Percentiles rank a stretch among this genome's conserved stretches.
Evolutionary conservation across 2,888 invertebrate species (phyloP).

Genomic region (Campaea margaritaria): DNA sequence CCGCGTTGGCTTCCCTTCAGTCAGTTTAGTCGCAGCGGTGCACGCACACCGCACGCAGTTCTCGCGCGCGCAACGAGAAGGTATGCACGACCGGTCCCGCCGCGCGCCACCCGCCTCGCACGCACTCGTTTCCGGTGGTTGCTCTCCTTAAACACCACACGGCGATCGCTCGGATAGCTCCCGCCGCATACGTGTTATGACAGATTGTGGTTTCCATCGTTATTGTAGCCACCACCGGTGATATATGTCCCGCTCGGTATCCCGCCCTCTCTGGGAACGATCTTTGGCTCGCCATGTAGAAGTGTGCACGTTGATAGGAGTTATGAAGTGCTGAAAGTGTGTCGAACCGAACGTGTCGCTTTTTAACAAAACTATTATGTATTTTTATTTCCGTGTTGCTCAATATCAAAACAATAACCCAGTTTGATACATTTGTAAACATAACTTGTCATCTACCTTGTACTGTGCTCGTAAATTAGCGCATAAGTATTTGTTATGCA

Average conservation of each 20-base stretch:
- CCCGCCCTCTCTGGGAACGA: constrained; percentile 33
- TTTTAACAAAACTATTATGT: constrained; percentile 30
- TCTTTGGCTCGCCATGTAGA: constrained; percentile 14
- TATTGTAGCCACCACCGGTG: constrained; percentile 21
- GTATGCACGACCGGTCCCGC: constrained; percentile 65
- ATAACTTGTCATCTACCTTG: constrained; percentile 49
- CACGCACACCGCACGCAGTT: constrained; percentile 86
- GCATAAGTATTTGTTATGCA: constrained; percentile 14
- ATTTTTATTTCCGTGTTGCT: constrained; percentile 48
- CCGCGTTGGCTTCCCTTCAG: constrained; percentile 71
- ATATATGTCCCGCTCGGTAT: constrained; percentile 22
- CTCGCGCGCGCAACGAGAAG: constrained; percentile 84
- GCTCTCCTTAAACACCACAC: constrained; percentile 62
- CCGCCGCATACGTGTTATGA: constrained; percentile 44
- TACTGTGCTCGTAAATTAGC: constrained; percentile 13
- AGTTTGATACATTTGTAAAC: constrained; percentile 54
- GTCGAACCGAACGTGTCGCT: constrained; percentile 57
- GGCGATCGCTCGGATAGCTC: constrained; percentile 36
- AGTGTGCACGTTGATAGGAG: constrained; percentile 29
- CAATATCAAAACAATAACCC: constrained; percentile 54
- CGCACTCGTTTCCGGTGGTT: constrained; percentile 79
- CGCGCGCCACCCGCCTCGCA: constrained; percentile 53
- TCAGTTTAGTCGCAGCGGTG: constrained; percentile 83
- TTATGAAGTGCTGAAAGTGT: constrained; percentile 57
- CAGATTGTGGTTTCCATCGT: constrained; percentile 38